A percentile compares a stretch with the other conserved stretches of the same genome.
These are phyloP conservation scores for Plectropomus leopardus DNA, from an alignment of 2,113 vertebrate genomes.

Conservation along the genomic window DNA sequence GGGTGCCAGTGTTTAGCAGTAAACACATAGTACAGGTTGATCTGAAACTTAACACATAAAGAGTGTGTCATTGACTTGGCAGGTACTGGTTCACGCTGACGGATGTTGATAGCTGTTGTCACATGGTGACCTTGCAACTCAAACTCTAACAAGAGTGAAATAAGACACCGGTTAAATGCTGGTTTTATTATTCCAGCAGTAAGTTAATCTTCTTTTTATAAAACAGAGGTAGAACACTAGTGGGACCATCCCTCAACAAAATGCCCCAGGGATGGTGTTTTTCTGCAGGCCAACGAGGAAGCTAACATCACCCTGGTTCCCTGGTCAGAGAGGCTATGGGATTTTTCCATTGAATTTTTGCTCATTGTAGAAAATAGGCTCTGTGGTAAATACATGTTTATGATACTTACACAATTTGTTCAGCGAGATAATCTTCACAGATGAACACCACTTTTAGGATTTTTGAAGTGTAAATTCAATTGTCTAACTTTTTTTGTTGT, in stretches of 20 bases:
- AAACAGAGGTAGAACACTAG: not conserved
- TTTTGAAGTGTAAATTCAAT: no score
- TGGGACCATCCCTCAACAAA: not conserved
- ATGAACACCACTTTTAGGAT: no score
- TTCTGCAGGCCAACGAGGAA: no score
- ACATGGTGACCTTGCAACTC: slow-evolving; percentile 20
- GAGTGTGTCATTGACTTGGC: slow-evolving; percentile 20
- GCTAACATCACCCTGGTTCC: no score
- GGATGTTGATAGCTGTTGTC: not conserved
- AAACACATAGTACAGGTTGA: slow-evolving; percentile 65
- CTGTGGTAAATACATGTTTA: no score
- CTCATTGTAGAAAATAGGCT: no score
- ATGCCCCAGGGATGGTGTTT: no score
- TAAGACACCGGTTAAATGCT: not conserved
- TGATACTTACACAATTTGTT: no score
- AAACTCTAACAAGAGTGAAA: not conserved
- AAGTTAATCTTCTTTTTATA: not conserved
- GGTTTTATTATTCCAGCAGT: not conserved
- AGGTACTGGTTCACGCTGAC: slow-evolving; percentile 2
- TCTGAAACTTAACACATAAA: slow-evolving; percentile 33
- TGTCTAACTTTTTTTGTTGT: no score
- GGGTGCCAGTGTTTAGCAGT: slow-evolving; percentile 56
- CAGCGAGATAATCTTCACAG: no score
- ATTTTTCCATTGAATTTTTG: no score
- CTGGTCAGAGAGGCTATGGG: no score